Evolutionary conservation across 2,888 invertebrate species (phyloP), one percentile per base, ranked within the genome.

Genomic region (Imbricaverruca yamaguchii): DNA sequence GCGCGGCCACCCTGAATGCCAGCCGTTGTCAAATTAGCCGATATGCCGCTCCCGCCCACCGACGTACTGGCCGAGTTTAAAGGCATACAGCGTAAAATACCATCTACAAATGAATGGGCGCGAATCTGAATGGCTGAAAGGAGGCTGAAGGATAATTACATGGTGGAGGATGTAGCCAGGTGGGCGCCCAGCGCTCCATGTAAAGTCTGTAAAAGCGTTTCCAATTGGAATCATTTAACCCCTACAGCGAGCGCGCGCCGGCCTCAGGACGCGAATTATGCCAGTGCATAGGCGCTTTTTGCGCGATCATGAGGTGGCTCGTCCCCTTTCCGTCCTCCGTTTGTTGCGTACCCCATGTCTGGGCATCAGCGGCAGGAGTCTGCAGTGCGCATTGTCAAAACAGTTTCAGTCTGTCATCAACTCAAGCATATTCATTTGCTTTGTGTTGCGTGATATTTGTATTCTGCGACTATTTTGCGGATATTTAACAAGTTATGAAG

Each of bases 31-130:
- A 65, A 65, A 65, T 65, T 65, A 65, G 65, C 65, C 65, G 65
- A 65, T 65, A 65, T 65, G 23, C n/a, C 65, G 65, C 65, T 65
- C 65, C 10, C 7, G 65, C 65, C 10, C 65, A 23, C n/a, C 65
- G 23, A n/a, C 61, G 61, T n/a, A 12, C 65, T n/a, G 10, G 7
- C 65, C n/a, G 65, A 65, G 23, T 65, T 65, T 65, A 65, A 65
- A 65, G 65, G 65, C 65, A 65, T 65, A 65, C 65, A 65, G 65
- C 23, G 65, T 65, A 65, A 65, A 65, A 65, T 65, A 23, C 65
- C 65, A 65, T 65, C 65, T 65, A 65, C 65, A 65, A 65, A 65
- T 65, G 65, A 65, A 65, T 65, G 65, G 65, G n/a, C 65, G 10
- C 23, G 10, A 65, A 65, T 65, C 65, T 65, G n/a, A 23, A 65